Base-by-base conservation (phyloP, 2,888 invertebrate species). In the Blastobasis lacticolella region DNA sequence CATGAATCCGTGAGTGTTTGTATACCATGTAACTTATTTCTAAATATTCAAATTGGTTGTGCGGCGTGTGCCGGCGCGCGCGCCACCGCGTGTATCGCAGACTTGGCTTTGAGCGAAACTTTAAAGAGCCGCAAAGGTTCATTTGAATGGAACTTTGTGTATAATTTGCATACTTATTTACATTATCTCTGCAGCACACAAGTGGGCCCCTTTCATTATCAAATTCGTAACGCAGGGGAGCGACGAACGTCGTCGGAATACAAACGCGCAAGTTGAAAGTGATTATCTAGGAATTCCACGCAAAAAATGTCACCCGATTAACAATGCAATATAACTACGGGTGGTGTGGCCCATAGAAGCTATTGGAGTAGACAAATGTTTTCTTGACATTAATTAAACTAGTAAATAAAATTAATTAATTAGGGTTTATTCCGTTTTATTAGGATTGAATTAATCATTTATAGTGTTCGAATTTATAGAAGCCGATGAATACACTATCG, bases 151-250 rank as follows among this genome's bases (percentile, higher is more conserved):
- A 82, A 84, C 78, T 85, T 78, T 73, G 79, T 75, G 76, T 80
- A 76, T 78, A 81, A 88, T 87, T 88, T 86, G 86, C 87, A 86
- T 88, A 84, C 82, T 80, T 88, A 87, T 88, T 88, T 87, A 84
- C 86, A 88, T 87, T 87, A 88, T 87, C 87, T 87, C 75, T 82
- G 86, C 83, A 81, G 75, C 80, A 83, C 87, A 86, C 87, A 84
- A 85, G 82, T 81, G 80, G 79, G 78, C 73, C 75, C 84, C 83
- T 82, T 85, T 86, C 83, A 86, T 88, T 87, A 86, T 85, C 85
- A 81, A 87, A 87, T 80, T 87, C 81, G 74, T 76, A 78, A 79
- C 74, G 75, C 73, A 73, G 77, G 84, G 78, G 81, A 67, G 73
- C 58, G 67, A 54, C 57, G 59, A 46, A 60, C 69, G 76, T 67